Evolutionary conservation across 2,888 invertebrate genomes (phyloP).

Genomic region (Apamea sordens): DNA sequence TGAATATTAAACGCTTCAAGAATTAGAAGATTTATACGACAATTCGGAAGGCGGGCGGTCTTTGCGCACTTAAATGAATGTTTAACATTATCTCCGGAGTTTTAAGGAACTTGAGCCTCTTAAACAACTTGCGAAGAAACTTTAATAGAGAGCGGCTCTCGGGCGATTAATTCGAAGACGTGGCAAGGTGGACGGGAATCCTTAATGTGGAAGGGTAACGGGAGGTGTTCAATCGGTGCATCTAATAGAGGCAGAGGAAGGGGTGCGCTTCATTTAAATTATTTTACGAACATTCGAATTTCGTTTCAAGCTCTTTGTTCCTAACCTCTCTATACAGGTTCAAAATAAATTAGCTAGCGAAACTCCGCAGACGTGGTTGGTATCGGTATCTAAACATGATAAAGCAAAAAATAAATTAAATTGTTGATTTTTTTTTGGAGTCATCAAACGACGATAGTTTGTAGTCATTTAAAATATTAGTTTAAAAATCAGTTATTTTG

Average conservation of each 20-base stretch:
- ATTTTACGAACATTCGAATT: constrained; percentile 38
- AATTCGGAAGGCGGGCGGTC: constrained; percentile 84
- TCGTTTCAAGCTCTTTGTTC: constrained; percentile 14
- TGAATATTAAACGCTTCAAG: constrained; percentile 90
- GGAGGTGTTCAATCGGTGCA: constrained; percentile 71
- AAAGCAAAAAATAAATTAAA: too few relatives aligned
- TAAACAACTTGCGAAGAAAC: constrained; percentile 88
- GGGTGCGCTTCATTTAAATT: constrained; percentile 57
- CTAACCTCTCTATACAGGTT: neutral
- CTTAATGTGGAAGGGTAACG: constrained; percentile 85
- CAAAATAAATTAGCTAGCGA: neutral
- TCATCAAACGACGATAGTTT: too few relatives aligned
- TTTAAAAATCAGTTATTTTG: too few relatives aligned
- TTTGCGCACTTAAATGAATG: constrained; percentile 89
- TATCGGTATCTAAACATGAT: neutral
- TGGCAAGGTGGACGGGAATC: constrained; percentile 87
- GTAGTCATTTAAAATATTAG: too few relatives aligned
- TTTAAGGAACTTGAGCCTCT: constrained; percentile 87
- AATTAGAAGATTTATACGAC: constrained; percentile 89
- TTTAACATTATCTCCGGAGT: constrained; percentile 89
- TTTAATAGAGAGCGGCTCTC: constrained; percentile 88
- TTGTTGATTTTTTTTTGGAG: too few relatives aligned
- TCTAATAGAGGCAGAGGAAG: constrained; percentile 56
- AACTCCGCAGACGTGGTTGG: neutral
- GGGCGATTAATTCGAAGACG: constrained; percentile 89